Base-by-base conservation (phyloP, 2,113 vertebrate genomes). In the Lota lota region DNA sequence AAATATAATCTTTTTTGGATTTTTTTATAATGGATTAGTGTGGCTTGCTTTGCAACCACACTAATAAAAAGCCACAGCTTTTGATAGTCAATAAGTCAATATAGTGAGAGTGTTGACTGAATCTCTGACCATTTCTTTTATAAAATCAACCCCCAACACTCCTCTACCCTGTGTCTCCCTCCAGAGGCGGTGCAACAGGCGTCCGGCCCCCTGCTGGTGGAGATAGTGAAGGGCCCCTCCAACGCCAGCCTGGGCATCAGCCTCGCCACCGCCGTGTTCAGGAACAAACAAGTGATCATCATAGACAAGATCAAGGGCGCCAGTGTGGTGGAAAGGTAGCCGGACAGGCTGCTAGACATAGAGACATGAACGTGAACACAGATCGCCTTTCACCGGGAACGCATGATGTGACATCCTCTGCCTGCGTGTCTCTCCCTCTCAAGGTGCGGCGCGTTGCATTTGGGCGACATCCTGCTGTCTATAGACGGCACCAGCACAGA, bases 251-350 rank as follows among this genome's bases (percentile, higher is more conserved):
- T 99, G 80, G 97, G 97, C 36, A 94, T 98, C 85, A 93, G 94
- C 0, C 92, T 99, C 65, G 88, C 89, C 16, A 91, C 93, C 1
- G 83, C 93, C 33, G 83, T 78, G 7, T 94, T 96, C 87, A 92
- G 93, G 69, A 94, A 91, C 88, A 99, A 96, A 81, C 94, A 96
- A 19, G 94, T 96, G 72, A 93, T 99, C 63, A 91, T 96, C 73
- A 94, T 99, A 0, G 96, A 99, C 81, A 97, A 95, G 86, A 95
- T 99, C 83, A 97, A 96, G 79, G 83, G 95, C 0, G 97, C 96
- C 78, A 98, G 97, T 0, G 94, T 97, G 66, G 96, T 95, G 64
- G 97, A 99, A 89, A 97, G 97, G 97, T 99, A 88, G 73, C 19
- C 7, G 2, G 16, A 6, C n/a, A 57, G 2, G 15, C n/a, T 58